Evolutionary conservation across 2,797 vertebrate species (phyloP).

Genomic region (Typhlichthys eigenmanni): DNA sequence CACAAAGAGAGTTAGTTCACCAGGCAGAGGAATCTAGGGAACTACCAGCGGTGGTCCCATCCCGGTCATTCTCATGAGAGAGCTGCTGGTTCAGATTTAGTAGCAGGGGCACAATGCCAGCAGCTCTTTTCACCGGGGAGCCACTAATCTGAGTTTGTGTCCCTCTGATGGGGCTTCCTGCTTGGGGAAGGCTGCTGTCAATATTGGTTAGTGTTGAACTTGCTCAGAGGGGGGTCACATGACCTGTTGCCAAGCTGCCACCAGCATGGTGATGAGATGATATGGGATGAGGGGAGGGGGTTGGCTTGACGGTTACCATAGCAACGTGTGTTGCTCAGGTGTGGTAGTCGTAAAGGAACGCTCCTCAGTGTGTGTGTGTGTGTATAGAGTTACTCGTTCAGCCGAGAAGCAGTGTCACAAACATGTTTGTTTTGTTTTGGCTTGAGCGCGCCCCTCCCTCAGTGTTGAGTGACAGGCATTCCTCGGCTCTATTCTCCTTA

Average conservation of each 20-base stretch:
- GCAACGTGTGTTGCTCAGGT: neutral
- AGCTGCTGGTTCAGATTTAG: conserved; percentile 69
- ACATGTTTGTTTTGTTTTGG: too few relatives aligned
- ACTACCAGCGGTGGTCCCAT: conserved; percentile 21
- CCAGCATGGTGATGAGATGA: neutral
- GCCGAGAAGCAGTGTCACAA: too few relatives aligned
- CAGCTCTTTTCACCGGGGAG: conserved; percentile 64
- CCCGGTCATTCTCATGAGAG: conserved; percentile 57
- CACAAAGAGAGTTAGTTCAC: conserved; percentile 13
- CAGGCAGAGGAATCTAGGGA: conserved; percentile 30
- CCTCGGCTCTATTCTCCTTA: too few relatives aligned
- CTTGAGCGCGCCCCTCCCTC: too few relatives aligned
- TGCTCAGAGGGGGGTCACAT: conserved; percentile 47
- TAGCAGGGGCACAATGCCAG: conserved; percentile 56
- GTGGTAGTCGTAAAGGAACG: neutral
- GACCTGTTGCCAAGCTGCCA: conserved; percentile 38
- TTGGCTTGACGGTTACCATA: neutral
- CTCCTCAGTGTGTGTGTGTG: too few relatives aligned
- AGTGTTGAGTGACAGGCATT: too few relatives aligned
- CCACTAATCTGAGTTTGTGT: conserved; percentile 71
- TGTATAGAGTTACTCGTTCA: too few relatives aligned
- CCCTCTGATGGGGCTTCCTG: conserved; percentile 70
- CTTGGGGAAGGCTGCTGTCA: conserved; percentile 70
- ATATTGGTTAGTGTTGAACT: conserved; percentile 68
- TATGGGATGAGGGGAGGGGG: neutral